phyloP scores from a whole-genome alignment of 2,797 vertebrate species.

The Pangasius sanitwongsei region DNA sequence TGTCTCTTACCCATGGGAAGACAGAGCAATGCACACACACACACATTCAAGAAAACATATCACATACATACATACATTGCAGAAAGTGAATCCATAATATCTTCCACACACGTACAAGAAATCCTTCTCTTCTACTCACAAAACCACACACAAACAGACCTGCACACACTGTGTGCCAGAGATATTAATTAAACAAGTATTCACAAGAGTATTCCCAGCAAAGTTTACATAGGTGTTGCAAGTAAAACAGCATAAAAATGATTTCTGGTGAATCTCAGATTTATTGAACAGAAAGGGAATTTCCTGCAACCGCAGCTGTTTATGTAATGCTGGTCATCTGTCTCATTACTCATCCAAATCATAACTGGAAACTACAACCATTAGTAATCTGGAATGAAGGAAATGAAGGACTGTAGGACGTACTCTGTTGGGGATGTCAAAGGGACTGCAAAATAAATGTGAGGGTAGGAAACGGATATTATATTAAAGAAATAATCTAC shows the following conservation, averaged over 20 bases:
- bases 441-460: neutral
- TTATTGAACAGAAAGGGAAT: neutral
- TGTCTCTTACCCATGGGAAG: slow-evolving; percentile 55
- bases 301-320: neutral
- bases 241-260: neutral
- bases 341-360: neutral
- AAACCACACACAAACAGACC: neutral
- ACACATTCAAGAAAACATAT: neutral
- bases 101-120: neutral
- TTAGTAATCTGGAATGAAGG: neutral
- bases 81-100: neutral
- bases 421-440: neutral
- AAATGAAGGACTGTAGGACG: neutral
- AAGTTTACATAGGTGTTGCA: neutral
- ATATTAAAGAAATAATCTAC: neutral
- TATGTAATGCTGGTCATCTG: neutral
- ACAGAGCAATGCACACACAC: neutral
- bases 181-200: neutral
- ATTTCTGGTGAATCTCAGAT: neutral
- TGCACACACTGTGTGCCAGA: neutral
- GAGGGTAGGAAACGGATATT: neutral
- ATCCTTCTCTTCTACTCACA: neutral
- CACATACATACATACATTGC: neutral
- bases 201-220: neutral
- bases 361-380: neutral